phyloP scores from a whole-genome alignment of 2,888 invertebrate genomes.

The Philaethria dido region DNA sequence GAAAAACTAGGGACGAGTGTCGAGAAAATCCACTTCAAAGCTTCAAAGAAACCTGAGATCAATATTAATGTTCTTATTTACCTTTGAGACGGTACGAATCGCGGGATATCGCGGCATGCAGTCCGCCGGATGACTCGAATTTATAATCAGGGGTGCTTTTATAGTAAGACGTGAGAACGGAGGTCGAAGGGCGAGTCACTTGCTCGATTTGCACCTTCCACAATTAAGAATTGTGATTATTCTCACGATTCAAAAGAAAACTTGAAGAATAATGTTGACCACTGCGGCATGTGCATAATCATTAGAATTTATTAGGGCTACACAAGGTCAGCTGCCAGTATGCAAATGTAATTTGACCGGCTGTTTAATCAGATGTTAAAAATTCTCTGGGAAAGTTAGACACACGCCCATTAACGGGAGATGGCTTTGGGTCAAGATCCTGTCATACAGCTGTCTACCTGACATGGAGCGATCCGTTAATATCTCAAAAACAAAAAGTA shows the following conservation, averaged over 20 bases:
- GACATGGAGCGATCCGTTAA: conserved; percentile 69
- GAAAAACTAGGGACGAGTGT: conserved; percentile 63
- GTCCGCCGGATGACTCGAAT: conserved; percentile 72
- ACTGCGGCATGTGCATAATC: conserved; percentile 65
- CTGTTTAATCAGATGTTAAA: conserved; percentile 59
- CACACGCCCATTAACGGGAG: conserved; percentile 53
- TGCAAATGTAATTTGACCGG: conserved; percentile 65
- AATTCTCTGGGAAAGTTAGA: conserved; percentile 64
- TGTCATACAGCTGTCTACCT: conserved; percentile 67
- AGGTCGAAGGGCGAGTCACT: conserved; percentile 76
- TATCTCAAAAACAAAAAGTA: conserved; percentile 66
- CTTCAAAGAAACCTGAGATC: conserved; percentile 74
- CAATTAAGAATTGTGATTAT: conserved; percentile 53
- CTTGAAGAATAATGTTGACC: conserved; percentile 65
- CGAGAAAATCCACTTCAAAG: conserved; percentile 71
- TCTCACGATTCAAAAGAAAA: conserved; percentile 75
- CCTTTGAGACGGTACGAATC: conserved; percentile 68
- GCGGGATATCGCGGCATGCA: conserved; percentile 62
- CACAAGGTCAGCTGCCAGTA: conserved; percentile 73
- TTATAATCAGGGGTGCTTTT: conserved; percentile 77
- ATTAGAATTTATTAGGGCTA: conserved; percentile 78
- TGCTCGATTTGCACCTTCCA: conserved; percentile 76
- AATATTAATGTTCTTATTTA: conserved; percentile 81
- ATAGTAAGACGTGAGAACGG: conserved; percentile 72
- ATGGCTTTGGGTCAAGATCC: conserved; percentile 54